Evolutionary conservation across 2,797 vertebrate genomes (phyloP), one percentile per base, ranked within the genome.

Genomic region (Crenichthys baileyi): DNA sequence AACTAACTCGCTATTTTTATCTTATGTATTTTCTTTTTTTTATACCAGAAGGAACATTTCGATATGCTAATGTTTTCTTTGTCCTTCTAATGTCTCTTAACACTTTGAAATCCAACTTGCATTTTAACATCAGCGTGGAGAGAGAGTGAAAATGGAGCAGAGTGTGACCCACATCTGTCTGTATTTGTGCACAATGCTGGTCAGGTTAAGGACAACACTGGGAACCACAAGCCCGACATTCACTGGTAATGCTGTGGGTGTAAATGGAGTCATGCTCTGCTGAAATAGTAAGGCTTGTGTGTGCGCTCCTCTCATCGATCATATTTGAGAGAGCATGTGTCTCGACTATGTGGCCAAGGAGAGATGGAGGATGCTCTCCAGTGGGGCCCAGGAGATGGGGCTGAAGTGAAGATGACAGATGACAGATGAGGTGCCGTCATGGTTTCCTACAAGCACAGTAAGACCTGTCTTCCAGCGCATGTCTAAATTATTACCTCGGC

Each of bases 401-500:
- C 88, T 92, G 92, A 92, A 86, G 88, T 89, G 79, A 85, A 80
- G 90, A 80, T 90, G 93, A 92, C 89, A 92, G 87, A 91, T 95
- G 95, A 96, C 91, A 82, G 91, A 96, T 95, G 94, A 94, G 91
- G 86, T 93, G 92, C 92, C 85, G 92, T 93, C 90, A 91, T 89
- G 91, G 90, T 88, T 93, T 94, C 92, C 93, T 93, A 90, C 92
- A 89, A 94, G 92, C 93, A 92, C 93, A 91, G 92, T 94, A 86
- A 87, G 92, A 93, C 90, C 92, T 93, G 92, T 94, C 93, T 88
- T 81, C 85, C 90, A 88, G 86, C 88, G 88, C 91, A 86, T 51
- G 76, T 94, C 94, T 94, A 94, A 95, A 95, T 96, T 94, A 95
- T 95, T 93, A 94, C 89, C 83, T 89, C 85, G 79, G 91, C 89